phyloP scores from a whole-genome alignment of 2,888 invertebrate species.

The Tethea ocularis region DNA sequence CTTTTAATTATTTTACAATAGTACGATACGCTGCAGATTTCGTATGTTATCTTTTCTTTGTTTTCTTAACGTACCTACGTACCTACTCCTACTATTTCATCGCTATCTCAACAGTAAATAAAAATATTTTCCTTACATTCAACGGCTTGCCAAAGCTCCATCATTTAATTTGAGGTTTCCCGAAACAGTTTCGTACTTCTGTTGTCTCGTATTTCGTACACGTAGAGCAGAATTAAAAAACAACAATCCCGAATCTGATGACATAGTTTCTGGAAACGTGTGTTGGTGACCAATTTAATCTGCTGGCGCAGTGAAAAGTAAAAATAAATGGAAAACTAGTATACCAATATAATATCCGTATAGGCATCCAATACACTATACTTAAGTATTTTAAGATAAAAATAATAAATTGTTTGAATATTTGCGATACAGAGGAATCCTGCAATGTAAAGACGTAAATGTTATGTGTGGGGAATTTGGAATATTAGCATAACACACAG shows the following conservation, averaged over 20 bases:
- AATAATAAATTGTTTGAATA: conserved; percentile 8
- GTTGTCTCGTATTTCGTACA: neutral
- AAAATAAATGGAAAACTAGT: no score
- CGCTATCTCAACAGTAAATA: neutral
- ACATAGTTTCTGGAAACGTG: neutral
- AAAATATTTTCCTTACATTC: neutral
- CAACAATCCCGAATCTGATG: neutral
- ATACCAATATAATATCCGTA: neutral
- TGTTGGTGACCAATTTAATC: neutral
- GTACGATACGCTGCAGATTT: no score
- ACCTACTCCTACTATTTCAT: neutral
- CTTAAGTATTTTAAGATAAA: neutral
- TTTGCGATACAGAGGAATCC: neutral
- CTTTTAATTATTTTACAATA: no score
- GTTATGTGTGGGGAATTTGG: no score
- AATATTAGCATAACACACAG: no score
- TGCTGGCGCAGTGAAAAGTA: neutral
- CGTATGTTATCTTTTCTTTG: neutral
- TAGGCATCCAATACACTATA: neutral
- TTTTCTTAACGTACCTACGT: neutral
- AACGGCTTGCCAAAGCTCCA: neutral
- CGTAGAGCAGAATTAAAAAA: neutral
- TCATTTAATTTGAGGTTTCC: neutral
- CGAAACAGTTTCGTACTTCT: neutral
- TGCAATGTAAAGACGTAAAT: no score